A percentile compares a stretch with the other conserved stretches of the same genome.
Conservation (phyloP, 1,140 invertebrate genomes). For the Melanaphis sacchari region DNA sequence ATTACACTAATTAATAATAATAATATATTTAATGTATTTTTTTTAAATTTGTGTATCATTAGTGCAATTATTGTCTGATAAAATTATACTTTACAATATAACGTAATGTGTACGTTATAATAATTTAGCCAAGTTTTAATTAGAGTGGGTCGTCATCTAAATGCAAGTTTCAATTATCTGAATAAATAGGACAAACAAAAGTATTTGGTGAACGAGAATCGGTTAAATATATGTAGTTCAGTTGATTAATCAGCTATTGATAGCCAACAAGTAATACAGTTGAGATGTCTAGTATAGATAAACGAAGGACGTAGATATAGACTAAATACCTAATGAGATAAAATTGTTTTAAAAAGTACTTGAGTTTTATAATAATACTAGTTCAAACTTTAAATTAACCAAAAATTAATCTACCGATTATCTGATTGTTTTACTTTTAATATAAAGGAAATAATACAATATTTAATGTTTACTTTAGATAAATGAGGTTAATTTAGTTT, state of each 20-base stretch:
- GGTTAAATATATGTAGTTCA: neutral
- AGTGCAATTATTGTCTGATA: neutral
- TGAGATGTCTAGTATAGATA: neutral
- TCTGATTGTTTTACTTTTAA: neutral
- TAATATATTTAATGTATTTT: neutral
- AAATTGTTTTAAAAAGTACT: neutral
- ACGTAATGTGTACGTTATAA: neutral
- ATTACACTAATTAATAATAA: slow-evolving; percentile 1
- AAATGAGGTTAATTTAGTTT: neutral
- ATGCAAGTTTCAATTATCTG: neutral
- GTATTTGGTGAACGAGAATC: neutral
- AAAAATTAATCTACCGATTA: neutral
- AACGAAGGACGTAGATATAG: neutral
- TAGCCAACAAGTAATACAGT: neutral
- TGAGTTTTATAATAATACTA: neutral
- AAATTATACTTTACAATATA: neutral
- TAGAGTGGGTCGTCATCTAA: neutral
- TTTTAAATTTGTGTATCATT: neutral
- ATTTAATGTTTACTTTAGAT: neutral
- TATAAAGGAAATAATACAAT: neutral
- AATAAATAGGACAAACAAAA: neutral
- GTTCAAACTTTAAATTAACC: neutral
- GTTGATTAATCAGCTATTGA: neutral
- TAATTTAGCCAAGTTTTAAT: neutral
- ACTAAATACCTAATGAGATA: neutral